phyloP scores from a whole-genome alignment of 2,797 vertebrate species.

The Peromyscus attwateri region DNA sequence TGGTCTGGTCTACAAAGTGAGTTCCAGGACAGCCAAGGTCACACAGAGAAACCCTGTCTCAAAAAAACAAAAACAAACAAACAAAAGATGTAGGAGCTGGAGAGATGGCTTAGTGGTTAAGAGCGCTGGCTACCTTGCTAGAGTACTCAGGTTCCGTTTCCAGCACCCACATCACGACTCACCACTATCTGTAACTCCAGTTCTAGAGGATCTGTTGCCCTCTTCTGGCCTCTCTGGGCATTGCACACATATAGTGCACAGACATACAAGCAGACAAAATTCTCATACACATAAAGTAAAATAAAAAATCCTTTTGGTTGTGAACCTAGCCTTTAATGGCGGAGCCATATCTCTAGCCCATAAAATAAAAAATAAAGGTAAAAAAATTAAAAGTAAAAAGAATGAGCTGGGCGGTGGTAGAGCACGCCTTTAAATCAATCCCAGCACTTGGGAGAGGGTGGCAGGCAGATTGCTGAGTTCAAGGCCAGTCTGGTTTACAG shows the following conservation, averaged over 20 bases:
- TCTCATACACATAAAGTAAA: background rate
- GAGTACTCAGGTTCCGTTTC: background rate
- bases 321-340: background rate
- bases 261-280: background rate
- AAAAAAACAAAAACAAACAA: background rate
- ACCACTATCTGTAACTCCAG: background rate
- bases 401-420: background rate
- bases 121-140: background rate
- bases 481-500: background rate
- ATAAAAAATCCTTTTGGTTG: background rate
- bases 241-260: background rate
- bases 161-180: background rate
- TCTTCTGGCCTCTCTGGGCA: background rate
- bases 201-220: background rate
- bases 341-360: background rate
- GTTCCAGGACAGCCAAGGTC: background rate
- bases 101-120: background rate
- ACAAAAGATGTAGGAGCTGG: background rate
- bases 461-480: background rate
- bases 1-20: background rate
- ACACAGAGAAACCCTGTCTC: background rate
- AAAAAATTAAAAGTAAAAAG: background rate
- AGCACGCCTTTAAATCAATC: background rate
- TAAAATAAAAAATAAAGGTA: background rate
- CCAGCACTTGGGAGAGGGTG: background rate